Evolutionary conservation across 2,113 vertebrate genomes (phyloP).

Genomic region (Xyliphius kryptos): DNA sequence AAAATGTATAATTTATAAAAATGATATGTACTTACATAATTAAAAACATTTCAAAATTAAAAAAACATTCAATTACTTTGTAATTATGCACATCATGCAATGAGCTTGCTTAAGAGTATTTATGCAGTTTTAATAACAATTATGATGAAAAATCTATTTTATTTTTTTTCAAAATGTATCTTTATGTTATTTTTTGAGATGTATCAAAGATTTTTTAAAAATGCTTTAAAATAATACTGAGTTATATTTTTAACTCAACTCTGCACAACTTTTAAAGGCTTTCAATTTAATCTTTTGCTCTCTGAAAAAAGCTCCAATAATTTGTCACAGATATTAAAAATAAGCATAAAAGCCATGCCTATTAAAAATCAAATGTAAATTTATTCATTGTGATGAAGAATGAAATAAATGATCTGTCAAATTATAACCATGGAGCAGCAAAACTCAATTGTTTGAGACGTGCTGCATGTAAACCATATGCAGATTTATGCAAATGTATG

Average conservation of each 20-base stretch:
- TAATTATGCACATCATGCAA: too few relatives aligned
- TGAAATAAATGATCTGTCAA: not conserved
- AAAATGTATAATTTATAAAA: too few relatives aligned
- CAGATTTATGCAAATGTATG: constrained; percentile 5
- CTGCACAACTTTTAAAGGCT: not conserved
- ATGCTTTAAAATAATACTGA: not conserved
- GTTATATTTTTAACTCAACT: not conserved
- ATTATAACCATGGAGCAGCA: not conserved
- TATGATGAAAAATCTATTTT: not conserved
- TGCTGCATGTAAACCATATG: too few relatives aligned
- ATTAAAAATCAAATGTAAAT: constrained; percentile 2
- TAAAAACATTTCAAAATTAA: too few relatives aligned
- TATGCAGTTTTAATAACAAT: not conserved
- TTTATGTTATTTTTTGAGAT: not conserved
- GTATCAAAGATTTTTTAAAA: not conserved
- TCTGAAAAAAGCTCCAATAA: not conserved
- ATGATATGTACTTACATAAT: too few relatives aligned
- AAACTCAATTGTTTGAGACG: not conserved
- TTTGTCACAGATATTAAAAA: not conserved
- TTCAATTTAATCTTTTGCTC: not conserved
- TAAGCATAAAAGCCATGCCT: not conserved
- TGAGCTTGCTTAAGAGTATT: too few relatives aligned
- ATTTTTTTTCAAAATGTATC: not conserved
- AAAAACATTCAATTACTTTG: too few relatives aligned
- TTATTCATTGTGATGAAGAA: not conserved